These are phyloP conservation scores for Enteromius paludinosus DNA, from an alignment of 2,797 vertebrate genomes.

Conservation along the genomic window DNA sequence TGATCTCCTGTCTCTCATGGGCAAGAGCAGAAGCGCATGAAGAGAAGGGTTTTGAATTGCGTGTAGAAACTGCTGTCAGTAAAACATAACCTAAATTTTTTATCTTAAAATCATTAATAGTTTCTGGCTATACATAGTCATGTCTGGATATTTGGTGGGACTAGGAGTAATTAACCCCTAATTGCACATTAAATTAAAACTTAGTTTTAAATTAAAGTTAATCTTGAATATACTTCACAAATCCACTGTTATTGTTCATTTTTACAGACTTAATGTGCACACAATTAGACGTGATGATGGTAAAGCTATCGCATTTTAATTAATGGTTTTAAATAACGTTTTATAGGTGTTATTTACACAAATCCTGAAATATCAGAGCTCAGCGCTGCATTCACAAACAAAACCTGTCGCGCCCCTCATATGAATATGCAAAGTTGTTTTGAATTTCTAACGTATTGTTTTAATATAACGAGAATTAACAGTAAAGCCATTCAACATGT, in stretches of 20 bases:
- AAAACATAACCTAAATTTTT: neutral
- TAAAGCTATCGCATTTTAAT: neutral
- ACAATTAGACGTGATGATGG: neutral
- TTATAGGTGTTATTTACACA: neutral
- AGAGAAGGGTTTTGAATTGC: neutral
- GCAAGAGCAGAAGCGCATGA: conserved; percentile 1
- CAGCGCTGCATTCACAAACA: neutral
- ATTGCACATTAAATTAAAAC: neutral
- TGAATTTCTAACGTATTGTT: neutral
- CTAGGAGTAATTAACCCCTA: neutral
- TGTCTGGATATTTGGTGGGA: neutral
- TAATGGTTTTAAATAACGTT: neutral
- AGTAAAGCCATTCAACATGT: neutral
- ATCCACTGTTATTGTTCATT: neutral
- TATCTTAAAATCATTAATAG: neutral
- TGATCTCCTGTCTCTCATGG: neutral
- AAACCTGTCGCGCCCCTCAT: neutral
- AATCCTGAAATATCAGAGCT: neutral
- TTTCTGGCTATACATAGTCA: neutral
- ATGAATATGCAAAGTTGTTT: neutral
- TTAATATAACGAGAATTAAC: neutral
- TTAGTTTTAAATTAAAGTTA: neutral
- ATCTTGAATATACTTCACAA: neutral
- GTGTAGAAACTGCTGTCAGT: neutral
- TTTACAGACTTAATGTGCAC: neutral